A percentile compares a stretch with the other conserved stretches of the same genome.
Evolutionary conservation across 2,797 vertebrate genomes (phyloP).

Genomic region (Poeciliopsis gracilis): DNA sequence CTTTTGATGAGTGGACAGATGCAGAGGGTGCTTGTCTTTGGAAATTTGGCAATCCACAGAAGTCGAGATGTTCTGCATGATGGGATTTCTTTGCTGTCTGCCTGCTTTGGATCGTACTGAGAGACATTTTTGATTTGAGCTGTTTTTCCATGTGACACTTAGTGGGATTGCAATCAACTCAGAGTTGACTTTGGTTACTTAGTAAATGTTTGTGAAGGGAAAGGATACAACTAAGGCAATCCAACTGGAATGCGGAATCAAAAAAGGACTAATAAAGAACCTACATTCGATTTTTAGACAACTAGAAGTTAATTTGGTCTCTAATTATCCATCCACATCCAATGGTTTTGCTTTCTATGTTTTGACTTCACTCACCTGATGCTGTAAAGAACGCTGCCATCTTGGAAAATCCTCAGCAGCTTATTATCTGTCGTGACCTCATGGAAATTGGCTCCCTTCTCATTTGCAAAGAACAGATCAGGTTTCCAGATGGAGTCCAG

Average conservation of each 20-base stretch:
- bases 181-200: not conserved
- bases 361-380: slow-evolving; percentile 82
- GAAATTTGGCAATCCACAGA: slow-evolving; percentile 13
- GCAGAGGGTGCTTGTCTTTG: slow-evolving; percentile 9
- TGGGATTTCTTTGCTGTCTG: slow-evolving; percentile 19
- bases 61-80: slow-evolving; percentile 18
- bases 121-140: not conserved
- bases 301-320: not conserved
- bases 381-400: slow-evolving; percentile 93
- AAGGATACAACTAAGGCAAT: not conserved
- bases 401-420: slow-evolving; percentile 92
- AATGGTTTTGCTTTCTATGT: not conserved
- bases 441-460: slow-evolving; percentile 95
- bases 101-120: not conserved
- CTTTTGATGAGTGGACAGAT: slow-evolving; percentile 16
- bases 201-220: not conserved
- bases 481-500: slow-evolving; percentile 97
- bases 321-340: no score
- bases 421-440: slow-evolving; percentile 97
- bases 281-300: not conserved
- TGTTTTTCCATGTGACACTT: not conserved
- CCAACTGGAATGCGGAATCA: not conserved
- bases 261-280: not conserved
- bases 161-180: slow-evolving; percentile 4
- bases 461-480: slow-evolving; percentile 94